phyloP scores from a whole-genome alignment of 2,888 invertebrate genomes.

The Tinea pellionella region DNA sequence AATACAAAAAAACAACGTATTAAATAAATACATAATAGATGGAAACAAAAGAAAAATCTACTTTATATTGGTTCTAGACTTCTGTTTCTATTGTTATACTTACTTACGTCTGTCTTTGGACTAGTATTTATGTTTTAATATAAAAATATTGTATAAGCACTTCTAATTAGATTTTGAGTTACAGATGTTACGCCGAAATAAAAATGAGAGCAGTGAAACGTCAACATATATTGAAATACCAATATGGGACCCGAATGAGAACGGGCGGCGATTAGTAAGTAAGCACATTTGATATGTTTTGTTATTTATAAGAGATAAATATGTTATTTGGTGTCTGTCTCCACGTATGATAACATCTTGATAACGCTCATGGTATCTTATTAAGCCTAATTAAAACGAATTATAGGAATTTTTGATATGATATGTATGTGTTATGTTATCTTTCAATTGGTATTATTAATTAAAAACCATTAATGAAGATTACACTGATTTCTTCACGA shows the following conservation, averaged over 20 bases:
- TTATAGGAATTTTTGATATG: neutral
- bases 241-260: neutral
- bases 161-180: neutral
- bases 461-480: neutral
- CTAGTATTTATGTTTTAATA: no score
- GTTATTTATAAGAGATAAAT: neutral
- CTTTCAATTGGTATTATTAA: neutral
- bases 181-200: slow-evolving; percentile 3
- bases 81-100: no score
- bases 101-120: no score
- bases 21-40: no score
- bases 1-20: no score
- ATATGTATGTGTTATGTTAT: neutral
- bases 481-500: neutral
- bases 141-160: no score
- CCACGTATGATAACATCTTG: neutral
- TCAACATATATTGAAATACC: neutral
- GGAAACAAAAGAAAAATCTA: no score
- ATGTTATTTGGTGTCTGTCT: neutral
- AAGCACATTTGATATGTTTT: neutral
- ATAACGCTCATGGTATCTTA: neutral
- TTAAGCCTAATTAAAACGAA: neutral
- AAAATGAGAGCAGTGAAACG: neutral
- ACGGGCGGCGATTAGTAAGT: slow-evolving; percentile 8
- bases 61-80: no score